These are phyloP conservation scores for Propithecus deckenii DNA, from an alignment of 2,797 vertebrate genomes.

Conservation along the genomic window DNA sequence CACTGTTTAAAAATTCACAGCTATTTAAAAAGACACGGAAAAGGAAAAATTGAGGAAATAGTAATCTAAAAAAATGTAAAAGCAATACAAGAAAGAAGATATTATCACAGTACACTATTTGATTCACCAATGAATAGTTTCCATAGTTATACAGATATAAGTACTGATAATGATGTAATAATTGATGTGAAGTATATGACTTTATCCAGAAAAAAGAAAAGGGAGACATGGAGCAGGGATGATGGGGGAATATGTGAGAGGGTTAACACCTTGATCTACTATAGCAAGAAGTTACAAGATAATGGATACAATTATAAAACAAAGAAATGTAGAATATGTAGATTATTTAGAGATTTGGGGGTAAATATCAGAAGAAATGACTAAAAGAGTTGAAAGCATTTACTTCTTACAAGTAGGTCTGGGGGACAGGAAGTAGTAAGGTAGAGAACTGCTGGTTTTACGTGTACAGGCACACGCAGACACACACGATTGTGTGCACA, in stretches of 20 bases:
- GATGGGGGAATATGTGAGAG: neutral
- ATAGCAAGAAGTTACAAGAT: neutral
- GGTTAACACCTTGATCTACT: neutral
- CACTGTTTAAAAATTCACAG: neutral
- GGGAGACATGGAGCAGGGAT: rapidly evolving
- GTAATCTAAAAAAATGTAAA: neutral
- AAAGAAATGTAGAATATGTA: neutral
- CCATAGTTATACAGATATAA: neutral
- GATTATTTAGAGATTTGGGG: neutral
- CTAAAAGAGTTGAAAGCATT: neutral
- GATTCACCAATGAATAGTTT: neutral
- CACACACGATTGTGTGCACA: neutral
- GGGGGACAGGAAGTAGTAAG: neutral
- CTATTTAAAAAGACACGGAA: neutral
- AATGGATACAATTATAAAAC: neutral
- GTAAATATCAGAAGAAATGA: neutral
- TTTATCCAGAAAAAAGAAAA: neutral
- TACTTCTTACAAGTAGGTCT: neutral
- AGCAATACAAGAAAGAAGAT: neutral
- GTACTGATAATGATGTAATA: neutral
- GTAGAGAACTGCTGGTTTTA: neutral
- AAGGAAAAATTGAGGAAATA: neutral
- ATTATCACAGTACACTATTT: neutral
- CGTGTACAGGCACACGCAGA: too few relatives aligned
- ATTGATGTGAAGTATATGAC: neutral